Evolutionary conservation across 2,797 vertebrate species (phyloP).

Genomic region (Perdix hodgsoniae): DNA sequence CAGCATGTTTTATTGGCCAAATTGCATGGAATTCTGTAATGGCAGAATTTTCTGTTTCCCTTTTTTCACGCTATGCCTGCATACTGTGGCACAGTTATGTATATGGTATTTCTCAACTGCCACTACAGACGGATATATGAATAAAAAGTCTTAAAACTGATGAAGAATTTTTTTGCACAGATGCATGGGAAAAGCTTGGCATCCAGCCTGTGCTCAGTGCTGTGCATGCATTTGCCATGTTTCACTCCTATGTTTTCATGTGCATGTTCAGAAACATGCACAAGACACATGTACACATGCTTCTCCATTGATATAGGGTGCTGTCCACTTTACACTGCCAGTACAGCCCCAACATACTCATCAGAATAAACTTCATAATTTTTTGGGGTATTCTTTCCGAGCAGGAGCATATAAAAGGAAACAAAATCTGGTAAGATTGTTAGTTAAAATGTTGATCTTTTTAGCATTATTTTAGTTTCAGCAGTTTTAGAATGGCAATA

Average conservation of each 20-base stretch:
- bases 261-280: not conserved
- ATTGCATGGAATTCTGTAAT: not conserved
- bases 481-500: not conserved
- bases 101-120: not conserved
- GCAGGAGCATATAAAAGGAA: not conserved
- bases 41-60: not conserved
- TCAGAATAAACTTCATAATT: not conserved
- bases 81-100: not conserved
- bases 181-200: not conserved
- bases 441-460: not conserved
- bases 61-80: not conserved
- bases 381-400: not conserved
- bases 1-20: not conserved
- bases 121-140: not conserved
- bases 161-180: not conserved
- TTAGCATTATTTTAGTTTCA: not conserved
- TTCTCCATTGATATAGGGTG: not conserved
- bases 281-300: not conserved
- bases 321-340: not conserved
- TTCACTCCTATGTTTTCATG: not conserved
- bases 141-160: not conserved
- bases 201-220: not conserved
- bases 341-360: not conserved
- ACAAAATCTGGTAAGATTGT: not conserved
- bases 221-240: not conserved